Conservation (phyloP, 2,888 invertebrate species). For the Calephelis perditalis region DNA sequence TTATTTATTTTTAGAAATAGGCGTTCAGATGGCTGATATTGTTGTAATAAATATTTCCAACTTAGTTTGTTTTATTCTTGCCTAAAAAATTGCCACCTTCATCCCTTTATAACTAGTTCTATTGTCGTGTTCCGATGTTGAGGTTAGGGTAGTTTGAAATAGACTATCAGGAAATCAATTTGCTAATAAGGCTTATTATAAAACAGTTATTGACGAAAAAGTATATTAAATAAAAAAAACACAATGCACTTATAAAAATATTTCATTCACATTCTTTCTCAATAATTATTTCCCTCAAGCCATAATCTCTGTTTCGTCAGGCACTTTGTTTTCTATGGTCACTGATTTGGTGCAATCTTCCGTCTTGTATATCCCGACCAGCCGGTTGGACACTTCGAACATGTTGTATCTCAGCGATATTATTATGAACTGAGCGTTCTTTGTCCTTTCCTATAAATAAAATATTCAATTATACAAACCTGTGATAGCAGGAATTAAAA, state of each 20-base stretch:
- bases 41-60: constrained; percentile 6
- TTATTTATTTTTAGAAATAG: constrained; percentile 12
- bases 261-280: not conserved
- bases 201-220: no score
- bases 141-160: no score
- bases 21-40: not conserved
- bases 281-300: constrained; percentile 13
- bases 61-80: not conserved
- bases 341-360: constrained; percentile 91
- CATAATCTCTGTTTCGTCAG: constrained; percentile 33
- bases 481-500: constrained; percentile 24
- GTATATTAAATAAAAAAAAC: not conserved
- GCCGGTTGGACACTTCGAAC: constrained; percentile 95
- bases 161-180: no score
- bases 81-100: no score
- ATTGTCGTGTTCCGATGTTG: no score
- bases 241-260: not conserved
- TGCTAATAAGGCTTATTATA: no score
- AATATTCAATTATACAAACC: no score
- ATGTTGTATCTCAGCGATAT: constrained; percentile 97
- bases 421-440: constrained; percentile 98
- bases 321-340: constrained; percentile 76
- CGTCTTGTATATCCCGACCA: constrained; percentile 97
- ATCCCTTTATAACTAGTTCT: no score
- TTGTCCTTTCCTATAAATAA: constrained; percentile 88